A percentile compares a stretch with the other conserved stretches of the same genome.
phyloP scores from a whole-genome alignment of 2,113 vertebrate genomes.

The Vidua macroura region DNA sequence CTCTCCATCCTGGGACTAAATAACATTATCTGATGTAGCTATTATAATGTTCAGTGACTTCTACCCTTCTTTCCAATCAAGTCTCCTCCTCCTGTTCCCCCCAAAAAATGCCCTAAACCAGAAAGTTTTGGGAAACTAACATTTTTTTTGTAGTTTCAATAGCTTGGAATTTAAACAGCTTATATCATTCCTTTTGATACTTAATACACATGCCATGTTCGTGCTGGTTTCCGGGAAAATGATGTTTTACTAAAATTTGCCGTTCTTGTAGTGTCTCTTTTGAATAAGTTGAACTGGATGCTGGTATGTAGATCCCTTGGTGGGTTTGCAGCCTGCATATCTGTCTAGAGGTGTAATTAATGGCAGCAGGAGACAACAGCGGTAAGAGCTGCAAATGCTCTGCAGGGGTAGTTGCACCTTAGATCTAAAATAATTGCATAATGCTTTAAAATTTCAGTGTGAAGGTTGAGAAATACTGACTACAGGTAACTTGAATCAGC shows the following conservation, averaged over 20 bases:
- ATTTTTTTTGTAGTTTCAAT: neutral
- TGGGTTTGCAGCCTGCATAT: neutral
- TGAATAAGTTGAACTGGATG: neutral
- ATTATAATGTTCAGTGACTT: neutral
- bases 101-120: neutral
- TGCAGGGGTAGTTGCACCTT: neutral
- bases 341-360: neutral
- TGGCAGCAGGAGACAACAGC: neutral
- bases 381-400: neutral
- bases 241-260: neutral
- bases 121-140: neutral
- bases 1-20: neutral
- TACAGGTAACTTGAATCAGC: neutral
- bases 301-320: neutral
- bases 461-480: neutral
- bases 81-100: neutral
- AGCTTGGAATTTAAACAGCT: neutral
- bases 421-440: neutral
- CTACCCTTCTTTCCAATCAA: neutral
- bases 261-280: conserved; percentile 2
- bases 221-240: neutral
- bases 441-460: neutral
- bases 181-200: neutral
- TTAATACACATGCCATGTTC: neutral
- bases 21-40: neutral